Percentiles rank a stretch among this genome's conserved stretches.
Conservation (phyloP, 2,888 invertebrate species). For the Bembecia ichneumoniformis region DNA sequence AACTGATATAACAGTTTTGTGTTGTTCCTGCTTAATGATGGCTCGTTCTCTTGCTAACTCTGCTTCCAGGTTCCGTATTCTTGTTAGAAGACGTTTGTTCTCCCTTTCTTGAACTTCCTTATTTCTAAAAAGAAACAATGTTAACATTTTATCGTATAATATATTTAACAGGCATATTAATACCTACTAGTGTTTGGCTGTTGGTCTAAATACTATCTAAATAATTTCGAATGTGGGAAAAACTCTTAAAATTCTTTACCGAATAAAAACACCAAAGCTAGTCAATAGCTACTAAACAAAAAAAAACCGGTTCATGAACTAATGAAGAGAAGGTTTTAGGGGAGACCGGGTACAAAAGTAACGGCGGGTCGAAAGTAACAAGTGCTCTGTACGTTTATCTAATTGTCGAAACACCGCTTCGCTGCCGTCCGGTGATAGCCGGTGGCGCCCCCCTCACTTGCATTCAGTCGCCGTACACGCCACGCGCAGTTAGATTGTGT, state of each 20-base stretch:
- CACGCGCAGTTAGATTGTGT: not conserved
- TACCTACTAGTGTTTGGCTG: not conserved
- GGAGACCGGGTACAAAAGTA: not conserved
- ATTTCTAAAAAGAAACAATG: conserved; percentile 63
- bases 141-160: not conserved
- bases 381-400: too few species aligned
- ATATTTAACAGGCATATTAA: not conserved
- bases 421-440: not conserved
- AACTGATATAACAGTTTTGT: conserved; percentile 66
- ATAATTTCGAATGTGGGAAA: too few species aligned
- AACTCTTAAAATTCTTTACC: too few species aligned
- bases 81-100: conserved; percentile 85
- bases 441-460: not conserved
- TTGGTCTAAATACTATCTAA: too few species aligned
- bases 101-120: conserved; percentile 89
- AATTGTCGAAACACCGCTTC: conserved; percentile 8
- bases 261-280: too few species aligned
- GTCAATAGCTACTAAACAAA: too few species aligned
- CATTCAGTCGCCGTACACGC: not conserved
- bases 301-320: not conserved
- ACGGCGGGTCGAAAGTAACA: too few species aligned
- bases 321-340: not conserved
- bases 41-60: conserved; percentile 82
- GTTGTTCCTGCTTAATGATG: conserved; percentile 63
- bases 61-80: conserved; percentile 85